Conservation (phyloP, 1,140 invertebrate genomes). For the Drosophila biarmipes region DNA sequence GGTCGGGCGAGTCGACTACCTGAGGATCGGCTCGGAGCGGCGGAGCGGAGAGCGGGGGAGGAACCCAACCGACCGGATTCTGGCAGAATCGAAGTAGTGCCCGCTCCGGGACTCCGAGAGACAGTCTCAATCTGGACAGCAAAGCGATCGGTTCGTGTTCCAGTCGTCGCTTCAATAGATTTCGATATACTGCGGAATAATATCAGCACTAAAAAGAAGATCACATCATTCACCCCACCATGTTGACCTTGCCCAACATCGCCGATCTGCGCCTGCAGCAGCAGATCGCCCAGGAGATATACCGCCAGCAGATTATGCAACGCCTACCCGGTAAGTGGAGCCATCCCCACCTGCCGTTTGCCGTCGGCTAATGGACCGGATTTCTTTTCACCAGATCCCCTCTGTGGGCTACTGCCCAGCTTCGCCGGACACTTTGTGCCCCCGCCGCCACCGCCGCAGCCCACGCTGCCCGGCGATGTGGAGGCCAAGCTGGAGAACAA, state of each 20-base stretch:
- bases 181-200: not conserved
- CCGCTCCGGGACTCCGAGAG: slow-evolving; percentile 28
- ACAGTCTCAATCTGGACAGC: slow-evolving; percentile 69
- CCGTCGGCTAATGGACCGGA: slow-evolving; percentile 47
- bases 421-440: slow-evolving; percentile 62
- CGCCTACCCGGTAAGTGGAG: slow-evolving; percentile 76
- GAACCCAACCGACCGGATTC: slow-evolving; percentile 68
- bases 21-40: slow-evolving; percentile 37
- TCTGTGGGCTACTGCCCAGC: slow-evolving; percentile 69
- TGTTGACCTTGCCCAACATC: slow-evolving; percentile 79
- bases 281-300: slow-evolving; percentile 83
- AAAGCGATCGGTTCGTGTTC: slow-evolving; percentile 57
- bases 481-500: slow-evolving; percentile 92
- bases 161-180: slow-evolving; percentile 7
- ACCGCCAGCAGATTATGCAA: slow-evolving; percentile 84
- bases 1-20: slow-evolving; percentile 66
- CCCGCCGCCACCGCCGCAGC: slow-evolving; percentile 62
- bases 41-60: slow-evolving; percentile 16
- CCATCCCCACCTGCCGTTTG: slow-evolving; percentile 19
- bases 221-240: slow-evolving; percentile 28
- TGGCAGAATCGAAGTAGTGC: slow-evolving; percentile 54
- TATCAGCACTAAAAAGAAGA: not conserved
- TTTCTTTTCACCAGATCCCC: slow-evolving; percentile 67
- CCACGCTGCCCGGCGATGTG: slow-evolving; percentile 69
- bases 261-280: slow-evolving; percentile 82